Evolutionary conservation across 2,113 vertebrate species (phyloP).

Genomic region (Leptocoma aspasia): DNA sequence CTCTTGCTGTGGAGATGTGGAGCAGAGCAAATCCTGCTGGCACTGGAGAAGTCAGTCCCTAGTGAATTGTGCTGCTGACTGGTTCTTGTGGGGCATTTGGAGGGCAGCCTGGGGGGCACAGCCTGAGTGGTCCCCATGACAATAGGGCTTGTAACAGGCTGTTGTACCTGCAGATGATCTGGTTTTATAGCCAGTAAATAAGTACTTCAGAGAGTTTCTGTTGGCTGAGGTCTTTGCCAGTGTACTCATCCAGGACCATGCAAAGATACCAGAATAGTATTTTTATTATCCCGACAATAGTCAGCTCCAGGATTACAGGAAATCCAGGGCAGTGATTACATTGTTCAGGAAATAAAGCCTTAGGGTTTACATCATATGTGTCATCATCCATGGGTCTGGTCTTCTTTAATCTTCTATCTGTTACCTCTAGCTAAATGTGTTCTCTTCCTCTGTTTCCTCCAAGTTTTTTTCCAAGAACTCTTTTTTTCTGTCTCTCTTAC

Average conservation of each 20-base stretch:
- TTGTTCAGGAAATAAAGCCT: not conserved
- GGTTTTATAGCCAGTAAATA: not conserved
- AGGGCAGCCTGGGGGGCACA: not conserved
- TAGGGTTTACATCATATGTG: not conserved
- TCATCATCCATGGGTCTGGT: not conserved
- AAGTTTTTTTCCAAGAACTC: not conserved
- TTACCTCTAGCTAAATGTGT: slow-evolving; percentile 5
- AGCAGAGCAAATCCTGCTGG: not conserved
- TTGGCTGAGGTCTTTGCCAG: not conserved
- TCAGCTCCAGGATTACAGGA: not conserved
- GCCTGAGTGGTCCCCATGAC: not conserved
- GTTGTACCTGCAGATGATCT: not conserved
- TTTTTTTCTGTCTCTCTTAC: not conserved
- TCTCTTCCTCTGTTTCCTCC: not conserved
- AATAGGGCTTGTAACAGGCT: not conserved
- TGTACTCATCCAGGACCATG: not conserved
- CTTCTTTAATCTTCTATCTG: slow-evolving; percentile 32
- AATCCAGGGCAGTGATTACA: not conserved
- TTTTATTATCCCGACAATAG: not conserved
- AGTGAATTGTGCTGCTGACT: not conserved
- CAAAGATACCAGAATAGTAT: not conserved
- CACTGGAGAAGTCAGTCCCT: not conserved
- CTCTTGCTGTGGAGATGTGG: not conserved
- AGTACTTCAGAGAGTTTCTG: not conserved
- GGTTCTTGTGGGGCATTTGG: not conserved